These are phyloP conservation scores for Drosophila sordidula DNA, from an alignment of 2,888 invertebrate species.

Conservation along the genomic window DNA sequence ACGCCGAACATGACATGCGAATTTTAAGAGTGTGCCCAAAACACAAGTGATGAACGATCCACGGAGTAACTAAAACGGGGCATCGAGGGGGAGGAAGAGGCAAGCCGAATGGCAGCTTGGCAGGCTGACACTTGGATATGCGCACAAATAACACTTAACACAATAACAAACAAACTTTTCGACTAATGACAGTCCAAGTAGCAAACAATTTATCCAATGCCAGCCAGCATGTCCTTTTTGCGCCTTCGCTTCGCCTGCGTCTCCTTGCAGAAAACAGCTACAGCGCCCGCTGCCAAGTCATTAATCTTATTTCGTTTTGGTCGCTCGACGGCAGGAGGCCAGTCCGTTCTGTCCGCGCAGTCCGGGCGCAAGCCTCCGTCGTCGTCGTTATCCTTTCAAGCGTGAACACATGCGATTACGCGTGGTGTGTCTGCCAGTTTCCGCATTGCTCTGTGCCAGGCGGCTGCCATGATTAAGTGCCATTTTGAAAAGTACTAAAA, in stretches of 20 bases:
- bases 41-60: conserved; percentile 75
- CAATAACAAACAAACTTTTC: conserved; percentile 83
- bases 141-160: conserved; percentile 83
- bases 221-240: conserved; percentile 58
- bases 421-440: conserved; percentile 81
- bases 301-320: conserved; percentile 83
- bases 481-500: conserved; percentile 85
- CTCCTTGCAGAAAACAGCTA: conserved; percentile 17
- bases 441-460: conserved; percentile 82
- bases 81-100: conserved; percentile 9
- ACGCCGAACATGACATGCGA: conserved; percentile 61
- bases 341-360: conserved; percentile 11
- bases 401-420: conserved; percentile 85
- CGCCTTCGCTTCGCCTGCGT: conserved; percentile 12
- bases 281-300: conserved; percentile 74
- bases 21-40: conserved; percentile 46
- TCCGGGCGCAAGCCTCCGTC: conserved; percentile 27
- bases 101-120: conserved; percentile 37
- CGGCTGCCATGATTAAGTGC: conserved; percentile 84
- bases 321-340: conserved; percentile 48
- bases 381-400: conserved; percentile 82
- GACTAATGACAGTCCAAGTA: conserved; percentile 83
- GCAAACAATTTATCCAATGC: conserved; percentile 82
- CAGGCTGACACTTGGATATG: conserved; percentile 78
- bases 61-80: not conserved